Conservation (phyloP, 2,888 invertebrate genomes). For the Thecophora atra region DNA sequence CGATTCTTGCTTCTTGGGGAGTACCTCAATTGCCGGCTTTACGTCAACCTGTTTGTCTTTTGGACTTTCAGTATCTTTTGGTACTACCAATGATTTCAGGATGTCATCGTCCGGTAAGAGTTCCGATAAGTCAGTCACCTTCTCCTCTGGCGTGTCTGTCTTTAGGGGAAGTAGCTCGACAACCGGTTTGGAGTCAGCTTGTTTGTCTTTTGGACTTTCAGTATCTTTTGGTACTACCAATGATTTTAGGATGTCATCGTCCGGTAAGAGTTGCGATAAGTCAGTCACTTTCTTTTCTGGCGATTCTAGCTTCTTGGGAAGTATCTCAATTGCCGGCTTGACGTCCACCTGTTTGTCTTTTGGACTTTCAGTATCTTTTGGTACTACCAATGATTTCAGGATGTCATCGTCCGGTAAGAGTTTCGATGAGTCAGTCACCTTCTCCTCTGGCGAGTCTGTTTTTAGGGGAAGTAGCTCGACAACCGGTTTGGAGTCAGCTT, state of each 20-base stretch:
- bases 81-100: background rate
- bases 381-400: background rate
- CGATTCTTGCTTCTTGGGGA: constrained; percentile 9
- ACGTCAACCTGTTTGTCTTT: background rate
- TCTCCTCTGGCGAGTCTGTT: too few species aligned
- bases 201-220: background rate
- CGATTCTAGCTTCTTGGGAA: background rate
- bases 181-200: background rate
- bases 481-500: background rate
- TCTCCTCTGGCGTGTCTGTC: background rate
- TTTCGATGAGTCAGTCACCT: background rate
- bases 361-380: background rate
- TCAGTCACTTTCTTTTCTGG: background rate
- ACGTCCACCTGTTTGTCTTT: background rate
- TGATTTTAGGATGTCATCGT: background rate
- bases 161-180: too few species aligned
- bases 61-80: background rate
- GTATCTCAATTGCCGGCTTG: too few species aligned
- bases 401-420: background rate
- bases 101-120: background rate
- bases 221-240: background rate
- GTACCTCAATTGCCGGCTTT: too few species aligned
- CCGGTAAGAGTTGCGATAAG: background rate
- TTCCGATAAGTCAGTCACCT: background rate
- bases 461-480: background rate